These are phyloP conservation scores for Platycheirus albimanus DNA, from an alignment of 2,888 invertebrate genomes.

Conservation along the genomic window DNA sequence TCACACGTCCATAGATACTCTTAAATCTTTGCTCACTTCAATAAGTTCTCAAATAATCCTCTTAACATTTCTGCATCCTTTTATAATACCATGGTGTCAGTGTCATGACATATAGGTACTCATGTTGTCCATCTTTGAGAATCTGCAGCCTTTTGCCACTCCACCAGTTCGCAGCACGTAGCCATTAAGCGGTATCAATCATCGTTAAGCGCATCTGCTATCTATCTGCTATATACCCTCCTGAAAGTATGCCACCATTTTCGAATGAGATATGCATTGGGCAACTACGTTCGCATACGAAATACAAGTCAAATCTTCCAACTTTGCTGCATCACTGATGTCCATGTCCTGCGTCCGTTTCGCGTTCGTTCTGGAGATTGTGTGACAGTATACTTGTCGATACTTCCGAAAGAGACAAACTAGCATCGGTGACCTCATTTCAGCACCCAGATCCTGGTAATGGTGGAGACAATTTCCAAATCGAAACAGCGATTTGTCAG, in stretches of 20 bases:
- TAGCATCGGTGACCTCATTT: slow-evolving; percentile 52
- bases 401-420: slow-evolving; percentile 55
- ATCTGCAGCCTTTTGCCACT: slow-evolving; percentile 10
- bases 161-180: slow-evolving; percentile 56
- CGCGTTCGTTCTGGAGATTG: slow-evolving; percentile 58
- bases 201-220: slow-evolving; percentile 69
- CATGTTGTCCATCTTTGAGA: slow-evolving; percentile 31
- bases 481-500: slow-evolving; percentile 69
- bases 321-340: slow-evolving; percentile 21
- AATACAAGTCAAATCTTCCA: slow-evolving; percentile 21
- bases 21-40: too few species aligned
- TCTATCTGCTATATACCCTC: slow-evolving; percentile 12
- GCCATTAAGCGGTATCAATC: slow-evolving; percentile 66
- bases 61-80: too few species aligned
- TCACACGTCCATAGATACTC: too few species aligned
- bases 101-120: too few species aligned
- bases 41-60: too few species aligned
- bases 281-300: slow-evolving; percentile 58
- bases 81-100: too few species aligned
- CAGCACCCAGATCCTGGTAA: slow-evolving; percentile 15
- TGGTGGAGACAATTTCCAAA: slow-evolving; percentile 35
- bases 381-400: slow-evolving; percentile 45
- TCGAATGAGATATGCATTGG: slow-evolving; percentile 43
- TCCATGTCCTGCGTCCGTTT: slow-evolving; percentile 40
- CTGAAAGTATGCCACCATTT: neutral